These are phyloP conservation scores for Isurus oxyrinchus DNA, from an alignment of 2,113 vertebrate genomes.

Conservation along the genomic window DNA sequence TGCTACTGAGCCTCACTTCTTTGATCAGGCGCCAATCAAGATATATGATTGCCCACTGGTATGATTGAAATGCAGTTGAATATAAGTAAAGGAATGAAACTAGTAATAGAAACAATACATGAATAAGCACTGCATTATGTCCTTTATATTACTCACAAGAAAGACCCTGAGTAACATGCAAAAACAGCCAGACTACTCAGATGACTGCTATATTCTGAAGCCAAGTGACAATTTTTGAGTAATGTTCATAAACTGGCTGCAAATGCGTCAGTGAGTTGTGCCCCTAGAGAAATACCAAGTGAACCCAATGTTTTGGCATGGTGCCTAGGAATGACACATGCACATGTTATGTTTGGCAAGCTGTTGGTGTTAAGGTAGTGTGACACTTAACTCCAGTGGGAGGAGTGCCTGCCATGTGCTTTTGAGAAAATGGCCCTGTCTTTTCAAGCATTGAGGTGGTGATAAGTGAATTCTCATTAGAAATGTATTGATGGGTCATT, in stretches of 20 bases:
- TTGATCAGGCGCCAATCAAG: constrained; percentile 21
- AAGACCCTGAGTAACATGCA: neutral
- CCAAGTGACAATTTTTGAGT: neutral
- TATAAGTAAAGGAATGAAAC: constrained; percentile 10
- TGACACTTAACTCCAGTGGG: neutral
- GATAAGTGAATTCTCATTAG: neutral
- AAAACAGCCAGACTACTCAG: neutral
- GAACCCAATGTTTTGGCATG: neutral
- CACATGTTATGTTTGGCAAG: constrained; percentile 14
- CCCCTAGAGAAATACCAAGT: neutral
- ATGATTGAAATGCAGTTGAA: constrained; percentile 19
- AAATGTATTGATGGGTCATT: neutral
- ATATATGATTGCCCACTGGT: neutral
- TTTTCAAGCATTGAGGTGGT: neutral
- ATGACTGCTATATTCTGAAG: neutral
- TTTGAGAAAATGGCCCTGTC: neutral
- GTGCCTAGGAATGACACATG: neutral
- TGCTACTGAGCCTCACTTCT: neutral
- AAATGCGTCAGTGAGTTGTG: neutral
- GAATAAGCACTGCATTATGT: neutral
- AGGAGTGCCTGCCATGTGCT: neutral
- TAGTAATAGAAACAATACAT: neutral
- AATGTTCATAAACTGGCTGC: neutral
- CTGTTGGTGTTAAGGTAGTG: neutral
- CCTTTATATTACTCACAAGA: neutral